Evolutionary conservation across 2,888 invertebrate genomes (phyloP).

Genomic region (Anoncus sp.): DNA sequence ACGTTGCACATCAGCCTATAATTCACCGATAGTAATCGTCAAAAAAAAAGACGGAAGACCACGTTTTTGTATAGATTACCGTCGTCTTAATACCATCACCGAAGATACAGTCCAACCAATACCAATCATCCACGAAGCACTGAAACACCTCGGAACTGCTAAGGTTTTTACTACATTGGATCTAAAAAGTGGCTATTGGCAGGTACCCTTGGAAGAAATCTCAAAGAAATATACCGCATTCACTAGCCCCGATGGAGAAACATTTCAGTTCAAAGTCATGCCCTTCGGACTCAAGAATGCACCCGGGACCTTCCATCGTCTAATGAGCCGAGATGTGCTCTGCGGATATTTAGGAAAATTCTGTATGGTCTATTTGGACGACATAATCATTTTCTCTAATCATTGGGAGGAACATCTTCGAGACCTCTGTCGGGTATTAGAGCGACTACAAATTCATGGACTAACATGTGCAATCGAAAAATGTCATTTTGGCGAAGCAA

Average conservation of each 20-base stretch:
- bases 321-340: constrained; percentile 66
- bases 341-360: constrained; percentile 58
- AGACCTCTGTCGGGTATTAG: neutral
- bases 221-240: constrained; percentile 68
- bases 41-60: too few relatives aligned
- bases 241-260: constrained; percentile 68
- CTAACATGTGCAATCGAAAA: neutral
- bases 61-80: constrained; percentile 39
- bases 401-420: constrained; percentile 58
- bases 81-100: constrained; percentile 61
- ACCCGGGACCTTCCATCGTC: constrained; percentile 67
- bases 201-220: constrained; percentile 68
- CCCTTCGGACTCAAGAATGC: constrained; percentile 70
- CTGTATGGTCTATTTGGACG: constrained; percentile 70
- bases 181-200: constrained; percentile 73
- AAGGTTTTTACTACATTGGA: constrained; percentile 72
- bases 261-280: constrained; percentile 71
- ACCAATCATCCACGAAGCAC: constrained; percentile 62
- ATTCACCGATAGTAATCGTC: too few relatives aligned
- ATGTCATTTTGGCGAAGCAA: neutral
- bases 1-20: too few relatives aligned
- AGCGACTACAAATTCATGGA: neutral
- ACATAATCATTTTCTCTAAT: constrained; percentile 66
- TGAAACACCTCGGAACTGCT: constrained; percentile 69
- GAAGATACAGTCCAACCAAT: constrained; percentile 26